Conservation (phyloP, 1,140 invertebrate species). For the Neocloeon triangulifer region DNA sequence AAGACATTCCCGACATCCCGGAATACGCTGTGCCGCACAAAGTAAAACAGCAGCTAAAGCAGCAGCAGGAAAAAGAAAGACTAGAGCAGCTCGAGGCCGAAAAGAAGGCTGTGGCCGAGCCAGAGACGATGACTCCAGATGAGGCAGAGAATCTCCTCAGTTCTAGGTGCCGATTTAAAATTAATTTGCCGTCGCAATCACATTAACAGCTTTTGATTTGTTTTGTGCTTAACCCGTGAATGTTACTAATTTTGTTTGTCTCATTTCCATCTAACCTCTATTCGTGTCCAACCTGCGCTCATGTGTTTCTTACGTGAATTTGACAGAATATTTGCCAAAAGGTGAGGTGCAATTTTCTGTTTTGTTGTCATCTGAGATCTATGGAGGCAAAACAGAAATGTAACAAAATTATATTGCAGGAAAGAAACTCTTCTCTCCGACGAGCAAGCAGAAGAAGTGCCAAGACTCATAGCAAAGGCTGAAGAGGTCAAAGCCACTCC, state of each 20-base stretch:
- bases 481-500: no score
- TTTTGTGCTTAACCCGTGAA: constrained; percentile 3
- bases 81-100: no score
- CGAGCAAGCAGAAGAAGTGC: constrained; percentile 67
- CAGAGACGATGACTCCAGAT: constrained; percentile 57
- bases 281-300: constrained; percentile 3
- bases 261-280: no score
- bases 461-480: constrained; percentile 42
- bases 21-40: no score
- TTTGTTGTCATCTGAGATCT: no score
- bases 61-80: no score
- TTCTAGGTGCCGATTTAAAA: constrained; percentile 31
- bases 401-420: constrained; percentile 19
- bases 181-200: background rate
- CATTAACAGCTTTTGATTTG: background rate
- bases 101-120: no score
- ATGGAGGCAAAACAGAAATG: no score
- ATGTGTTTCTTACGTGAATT: constrained; percentile 7
- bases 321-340: constrained; percentile 9
- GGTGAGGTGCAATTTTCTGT: no score
- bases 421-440: constrained; percentile 57
- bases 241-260: background rate
- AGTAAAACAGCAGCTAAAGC: no score
- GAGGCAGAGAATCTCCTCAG: constrained; percentile 63
- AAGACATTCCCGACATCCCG: no score